A percentile compares a stretch with the other conserved stretches of the same genome.
Conservation (phyloP, 2,113 vertebrate species). For the Hystrix cristata region DNA sequence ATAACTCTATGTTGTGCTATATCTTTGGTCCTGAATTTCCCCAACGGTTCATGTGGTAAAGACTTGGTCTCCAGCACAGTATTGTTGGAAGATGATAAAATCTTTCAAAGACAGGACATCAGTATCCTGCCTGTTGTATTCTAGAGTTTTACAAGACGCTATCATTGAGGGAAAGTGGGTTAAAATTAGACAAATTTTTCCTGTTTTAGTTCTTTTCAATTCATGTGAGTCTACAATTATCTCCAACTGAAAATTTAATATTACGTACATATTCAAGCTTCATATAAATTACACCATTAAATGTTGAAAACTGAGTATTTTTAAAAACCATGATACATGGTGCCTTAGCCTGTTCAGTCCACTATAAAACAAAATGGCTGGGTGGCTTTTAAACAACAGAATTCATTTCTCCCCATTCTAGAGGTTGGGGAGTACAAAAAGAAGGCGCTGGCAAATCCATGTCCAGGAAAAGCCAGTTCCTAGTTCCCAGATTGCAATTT, state of each 20-base stretch:
- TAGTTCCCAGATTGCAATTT: neutral
- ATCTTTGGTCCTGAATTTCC: neutral
- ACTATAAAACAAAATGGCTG: neutral
- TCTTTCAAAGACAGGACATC: neutral
- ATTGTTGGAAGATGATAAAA: neutral
- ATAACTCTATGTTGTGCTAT: neutral
- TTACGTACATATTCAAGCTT: neutral
- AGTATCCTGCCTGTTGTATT: neutral
- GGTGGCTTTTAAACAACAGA: neutral
- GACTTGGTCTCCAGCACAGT: neutral
- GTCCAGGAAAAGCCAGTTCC: neutral
- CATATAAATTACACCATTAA: slow-evolving; percentile 34
- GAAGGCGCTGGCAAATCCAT: neutral
- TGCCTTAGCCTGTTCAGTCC: neutral
- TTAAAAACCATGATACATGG: neutral
- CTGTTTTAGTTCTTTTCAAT: neutral
- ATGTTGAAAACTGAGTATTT: neutral
- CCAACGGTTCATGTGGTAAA: too few relatives aligned
- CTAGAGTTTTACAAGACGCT: neutral
- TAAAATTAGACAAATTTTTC: neutral
- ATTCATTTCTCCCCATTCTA: neutral
- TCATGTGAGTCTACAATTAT: neutral
- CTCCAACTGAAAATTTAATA: neutral
- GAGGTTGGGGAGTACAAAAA: neutral
- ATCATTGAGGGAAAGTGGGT: neutral